Base-by-base conservation (phyloP, 2,113 vertebrate species). In the Pelmatolapia mariae region DNA sequence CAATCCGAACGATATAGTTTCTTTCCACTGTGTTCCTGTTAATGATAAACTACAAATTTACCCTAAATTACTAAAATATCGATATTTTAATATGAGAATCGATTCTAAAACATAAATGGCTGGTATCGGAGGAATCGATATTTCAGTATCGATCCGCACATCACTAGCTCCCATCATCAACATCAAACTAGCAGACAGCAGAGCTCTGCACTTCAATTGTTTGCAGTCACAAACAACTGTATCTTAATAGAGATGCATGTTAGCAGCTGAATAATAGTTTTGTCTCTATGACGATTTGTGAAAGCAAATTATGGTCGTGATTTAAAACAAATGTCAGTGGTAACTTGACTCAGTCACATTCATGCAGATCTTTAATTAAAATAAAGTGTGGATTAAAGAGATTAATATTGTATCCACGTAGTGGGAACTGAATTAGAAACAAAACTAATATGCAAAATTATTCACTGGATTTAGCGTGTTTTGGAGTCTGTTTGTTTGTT, bases 231-330 rank as follows among this genome's bases (percentile, higher is more conserved):
- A 76, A 54, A 66, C 11, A 86, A 87, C 29, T 36, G 13, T 33
- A 82, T 94, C 90, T 92, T 92, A 92, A 92, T 92, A 88, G 85
- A 71, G 90, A 92, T 93, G 83, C 90, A 85, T 89, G 18, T 24
- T 24, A 56, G 22, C 22, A 56, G 6, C 45, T 68, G 78, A 76
- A 63, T 73, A 86, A 29, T 53, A 29, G 61, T 53, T 80, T 71
- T 78, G 86, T 83, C 61, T 86, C 56, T 82, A 10, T 78, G 38
- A 59, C 29, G 26, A 31, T 76, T 22, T 24, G 5, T 57, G 40
- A 81, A 66, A 85, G 84, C 29, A 45, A 81, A 68, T 43, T 45
- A 66, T 66, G 43, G n/a, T 29, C 43, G 7, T 16, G 81, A 66
- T 52, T 52, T 66, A 52, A 52, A 66, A 12, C 29, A 52, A 82